Percentiles rank a stretch among this genome's conserved stretches.
These are phyloP conservation scores for Clistopyga incitator DNA, from an alignment of 2,888 invertebrate species.

Conservation along the genomic window DNA sequence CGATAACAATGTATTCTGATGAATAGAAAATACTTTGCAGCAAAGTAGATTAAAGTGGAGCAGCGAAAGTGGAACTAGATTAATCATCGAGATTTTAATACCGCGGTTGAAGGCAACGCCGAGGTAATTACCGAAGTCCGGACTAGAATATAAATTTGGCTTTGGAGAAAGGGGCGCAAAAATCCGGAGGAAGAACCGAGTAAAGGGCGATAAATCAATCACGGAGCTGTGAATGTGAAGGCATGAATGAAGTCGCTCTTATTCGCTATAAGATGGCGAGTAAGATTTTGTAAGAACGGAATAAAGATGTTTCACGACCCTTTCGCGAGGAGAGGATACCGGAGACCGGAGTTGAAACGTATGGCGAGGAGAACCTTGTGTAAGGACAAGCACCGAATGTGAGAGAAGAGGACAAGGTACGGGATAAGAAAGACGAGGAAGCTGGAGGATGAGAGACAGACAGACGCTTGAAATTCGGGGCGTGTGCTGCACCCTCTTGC, in stretches of 20 bases:
- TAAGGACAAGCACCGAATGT: conserved; percentile 7
- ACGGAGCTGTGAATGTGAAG: conserved; percentile 20
- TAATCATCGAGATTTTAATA: conserved; percentile 63
- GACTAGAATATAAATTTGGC: conserved; percentile 54
- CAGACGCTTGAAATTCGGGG: conserved; percentile 73
- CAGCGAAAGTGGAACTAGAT: conserved; percentile 38
- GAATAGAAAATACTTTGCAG: not conserved
- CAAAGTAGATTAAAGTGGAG: not conserved
- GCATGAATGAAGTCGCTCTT: conserved; percentile 31
- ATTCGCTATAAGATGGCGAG: not conserved
- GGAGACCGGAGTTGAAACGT: conserved; percentile 34
- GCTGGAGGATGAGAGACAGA: conserved; percentile 34
- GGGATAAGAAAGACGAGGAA: conserved; percentile 32
- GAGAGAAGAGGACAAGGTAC: conserved; percentile 8
- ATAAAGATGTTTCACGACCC: conserved; percentile 38
- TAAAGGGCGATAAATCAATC: conserved; percentile 63
- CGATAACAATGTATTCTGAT: not conserved
- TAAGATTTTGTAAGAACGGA: conserved; percentile 13
- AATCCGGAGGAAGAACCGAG: not conserved
- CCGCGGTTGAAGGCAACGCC: conserved; percentile 7
- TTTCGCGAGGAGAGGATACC: conserved; percentile 7
- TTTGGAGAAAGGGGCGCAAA: conserved; percentile 37
- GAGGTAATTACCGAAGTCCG: conserved; percentile 55
- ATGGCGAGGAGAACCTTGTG: not conserved
- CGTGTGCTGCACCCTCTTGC: conserved; percentile 63